Percentiles rank a stretch among this genome's conserved stretches.
These are phyloP conservation scores for Oscheius sp. DNA, from an alignment of 2,888 invertebrate genomes.

Conservation along the genomic window DNA sequence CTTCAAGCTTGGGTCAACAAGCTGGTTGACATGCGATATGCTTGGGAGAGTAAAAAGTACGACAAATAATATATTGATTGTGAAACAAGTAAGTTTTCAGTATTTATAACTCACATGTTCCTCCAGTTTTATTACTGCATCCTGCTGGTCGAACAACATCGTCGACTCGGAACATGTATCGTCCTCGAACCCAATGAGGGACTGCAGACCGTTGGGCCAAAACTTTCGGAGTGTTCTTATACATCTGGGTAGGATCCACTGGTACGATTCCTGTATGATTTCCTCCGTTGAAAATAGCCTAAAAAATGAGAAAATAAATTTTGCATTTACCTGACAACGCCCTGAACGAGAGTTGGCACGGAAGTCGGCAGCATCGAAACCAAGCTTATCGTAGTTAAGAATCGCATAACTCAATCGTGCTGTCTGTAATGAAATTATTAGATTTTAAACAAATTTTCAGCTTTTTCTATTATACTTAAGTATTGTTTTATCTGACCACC, in stretches of 20 bases:
- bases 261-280: constrained; percentile 69
- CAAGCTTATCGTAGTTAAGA: constrained; percentile 89
- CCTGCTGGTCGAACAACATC: constrained; percentile 91
- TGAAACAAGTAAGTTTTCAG: no score
- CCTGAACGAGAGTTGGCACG: constrained; percentile 66
- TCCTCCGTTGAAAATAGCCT: constrained; percentile 70
- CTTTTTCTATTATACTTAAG: neutral
- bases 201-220: constrained; percentile 68
- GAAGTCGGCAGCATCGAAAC: constrained; percentile 82
- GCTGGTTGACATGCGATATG: neutral
- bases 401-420: constrained; percentile 82
- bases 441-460: neutral
- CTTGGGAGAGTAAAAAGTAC: neutral
- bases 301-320: no score
- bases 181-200: constrained; percentile 75
- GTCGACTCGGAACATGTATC: constrained; percentile 93
- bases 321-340: constrained; percentile 68
- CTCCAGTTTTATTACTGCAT: constrained; percentile 75
- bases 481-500: neutral
- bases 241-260: constrained; percentile 68
- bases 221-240: constrained; percentile 68
- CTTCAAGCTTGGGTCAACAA: no score
- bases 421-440: constrained; percentile 43
- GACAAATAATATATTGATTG: neutral
- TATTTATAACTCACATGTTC: constrained; percentile 66